These are phyloP conservation scores for Notothenia coriiceps DNA, from an alignment of 2,113 vertebrate species.

Conservation along the genomic window DNA sequence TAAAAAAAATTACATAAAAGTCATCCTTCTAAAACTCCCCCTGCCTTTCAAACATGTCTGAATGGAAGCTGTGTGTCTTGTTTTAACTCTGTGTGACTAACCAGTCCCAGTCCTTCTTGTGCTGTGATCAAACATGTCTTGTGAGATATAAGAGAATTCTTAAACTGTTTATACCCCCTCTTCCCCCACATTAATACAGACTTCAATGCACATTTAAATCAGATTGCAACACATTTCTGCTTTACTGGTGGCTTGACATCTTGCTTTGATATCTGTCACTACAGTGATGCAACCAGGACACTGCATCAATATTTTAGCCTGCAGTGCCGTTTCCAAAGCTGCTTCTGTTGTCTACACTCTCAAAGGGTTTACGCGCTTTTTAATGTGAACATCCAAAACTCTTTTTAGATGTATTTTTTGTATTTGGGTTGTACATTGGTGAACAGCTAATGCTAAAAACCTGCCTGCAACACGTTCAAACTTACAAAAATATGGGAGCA, in stretches of 20 bases:
- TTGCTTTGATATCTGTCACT: conserved; percentile 13
- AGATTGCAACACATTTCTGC: background rate
- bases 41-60: background rate
- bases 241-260: background rate
- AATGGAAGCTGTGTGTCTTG: background rate
- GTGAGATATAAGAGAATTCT: background rate
- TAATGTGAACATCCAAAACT: background rate
- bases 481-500: background rate
- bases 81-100: background rate
- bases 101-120: background rate
- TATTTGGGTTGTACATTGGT: background rate
- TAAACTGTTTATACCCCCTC: background rate
- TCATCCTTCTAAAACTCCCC: too few species aligned
- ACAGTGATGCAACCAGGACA: conserved; percentile 48
- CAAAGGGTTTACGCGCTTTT: conserved; percentile 9
- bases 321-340: conserved; percentile 11
- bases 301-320: conserved; percentile 45
- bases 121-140: background rate
- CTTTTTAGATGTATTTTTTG: background rate
- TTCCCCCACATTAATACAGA: background rate
- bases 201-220: background rate
- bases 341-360: background rate
- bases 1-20: too few species aligned
- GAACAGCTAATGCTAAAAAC: background rate
- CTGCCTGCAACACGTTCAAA: conserved; percentile 5